Evolutionary conservation across 2,113 vertebrate species (phyloP).

Genomic region (Spea multiplicata): DNA sequence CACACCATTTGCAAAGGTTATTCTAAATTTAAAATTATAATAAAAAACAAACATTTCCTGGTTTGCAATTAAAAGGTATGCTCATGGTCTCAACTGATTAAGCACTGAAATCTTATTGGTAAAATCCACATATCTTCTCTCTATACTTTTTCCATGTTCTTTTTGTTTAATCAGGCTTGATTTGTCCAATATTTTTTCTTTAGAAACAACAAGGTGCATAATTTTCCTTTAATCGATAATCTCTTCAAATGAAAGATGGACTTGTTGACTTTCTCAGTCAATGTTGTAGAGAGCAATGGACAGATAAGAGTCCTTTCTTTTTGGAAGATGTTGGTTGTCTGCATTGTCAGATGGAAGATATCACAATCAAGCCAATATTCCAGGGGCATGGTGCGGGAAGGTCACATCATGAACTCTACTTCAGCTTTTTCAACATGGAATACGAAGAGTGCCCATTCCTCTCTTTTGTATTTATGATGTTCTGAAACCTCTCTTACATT

Average conservation of each 20-base stretch:
- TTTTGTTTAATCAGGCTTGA: constrained; percentile 6
- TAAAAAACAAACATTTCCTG: neutral
- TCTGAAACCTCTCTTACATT: constrained; percentile 25
- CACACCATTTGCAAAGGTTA: constrained; percentile 13
- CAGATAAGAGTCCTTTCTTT: neutral
- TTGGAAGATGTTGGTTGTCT: neutral
- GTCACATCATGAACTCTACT: neutral
- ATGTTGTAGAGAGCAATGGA: neutral
- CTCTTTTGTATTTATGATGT: neutral
- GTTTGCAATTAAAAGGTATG: constrained; percentile 7
- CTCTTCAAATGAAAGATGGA: neutral
- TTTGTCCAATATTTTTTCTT: neutral
- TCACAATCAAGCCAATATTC: neutral
- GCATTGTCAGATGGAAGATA: neutral
- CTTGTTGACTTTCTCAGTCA: no score
- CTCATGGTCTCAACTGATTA: constrained; percentile 14
- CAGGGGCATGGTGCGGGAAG: neutral
- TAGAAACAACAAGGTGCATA: constrained; percentile 17
- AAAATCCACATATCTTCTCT: constrained; percentile 9
- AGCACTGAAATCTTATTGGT: constrained; percentile 7
- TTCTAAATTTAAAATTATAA: constrained; percentile 27
- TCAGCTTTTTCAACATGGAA: neutral
- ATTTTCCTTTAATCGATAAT: constrained; percentile 22
- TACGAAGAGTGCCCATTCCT: neutral
- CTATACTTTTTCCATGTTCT: constrained; percentile 3